Evolutionary conservation across 1,140 invertebrate genomes (phyloP).

Genomic region (Cotesia typhae): DNA sequence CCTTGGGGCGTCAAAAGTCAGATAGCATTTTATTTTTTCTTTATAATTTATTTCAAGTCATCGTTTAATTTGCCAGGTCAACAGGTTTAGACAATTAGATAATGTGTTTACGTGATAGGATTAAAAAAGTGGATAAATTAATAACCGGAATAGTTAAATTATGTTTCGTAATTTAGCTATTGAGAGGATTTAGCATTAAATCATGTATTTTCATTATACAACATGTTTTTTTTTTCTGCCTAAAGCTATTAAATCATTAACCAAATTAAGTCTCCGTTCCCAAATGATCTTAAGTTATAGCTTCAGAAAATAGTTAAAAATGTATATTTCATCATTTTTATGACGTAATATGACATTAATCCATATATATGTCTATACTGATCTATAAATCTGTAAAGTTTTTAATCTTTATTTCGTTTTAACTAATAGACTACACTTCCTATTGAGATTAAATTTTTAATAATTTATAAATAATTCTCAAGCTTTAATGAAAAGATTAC

Average conservation of each 20-base stretch:
- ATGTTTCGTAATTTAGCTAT: neutral
- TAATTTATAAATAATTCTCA: no score
- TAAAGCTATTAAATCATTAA: neutral
- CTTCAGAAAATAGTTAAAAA: no score
- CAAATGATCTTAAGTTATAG: no score
- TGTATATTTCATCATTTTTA: no score
- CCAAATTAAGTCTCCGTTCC: neutral
- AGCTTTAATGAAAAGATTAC: no score
- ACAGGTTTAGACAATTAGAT: slow-evolving; percentile 15
- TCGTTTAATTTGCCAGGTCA: slow-evolving; percentile 19
- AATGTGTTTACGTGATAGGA: slow-evolving; percentile 3
- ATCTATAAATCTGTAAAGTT: neutral
- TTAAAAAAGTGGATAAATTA: slow-evolving; percentile 6
- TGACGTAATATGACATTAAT: no score
- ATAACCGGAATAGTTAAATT: neutral
- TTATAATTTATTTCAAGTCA: slow-evolving; percentile 15
- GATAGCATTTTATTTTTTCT: neutral
- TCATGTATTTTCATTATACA: neutral
- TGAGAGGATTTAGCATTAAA: no score
- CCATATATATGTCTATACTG: neutral
- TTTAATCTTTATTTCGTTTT: neutral
- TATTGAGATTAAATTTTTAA: no score
- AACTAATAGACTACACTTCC: no score
- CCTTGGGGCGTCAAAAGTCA: neutral
- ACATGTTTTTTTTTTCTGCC: neutral